These are phyloP conservation scores for Acanthosoma haemorrhoidale DNA, from an alignment of 2,888 invertebrate genomes.

Conservation along the genomic window DNA sequence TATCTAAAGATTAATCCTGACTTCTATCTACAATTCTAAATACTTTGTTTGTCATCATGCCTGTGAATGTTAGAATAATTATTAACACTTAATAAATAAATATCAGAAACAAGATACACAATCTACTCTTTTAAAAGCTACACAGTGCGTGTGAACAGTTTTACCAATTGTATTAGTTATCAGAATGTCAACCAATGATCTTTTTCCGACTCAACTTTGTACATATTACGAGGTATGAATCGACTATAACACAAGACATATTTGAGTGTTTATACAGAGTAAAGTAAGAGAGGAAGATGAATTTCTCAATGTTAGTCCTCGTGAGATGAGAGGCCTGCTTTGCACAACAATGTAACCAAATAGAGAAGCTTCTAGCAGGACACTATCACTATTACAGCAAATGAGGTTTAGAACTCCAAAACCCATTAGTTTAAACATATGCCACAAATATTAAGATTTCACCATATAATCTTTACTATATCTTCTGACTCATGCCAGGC, in stretches of 20 bases:
- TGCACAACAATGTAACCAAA: constrained; percentile 34
- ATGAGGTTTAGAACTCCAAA: constrained; percentile 38
- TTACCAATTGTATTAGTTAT: neutral
- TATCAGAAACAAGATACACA: neutral
- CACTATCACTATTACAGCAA: constrained; percentile 35
- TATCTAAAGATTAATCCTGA: neutral
- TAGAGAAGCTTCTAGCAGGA: constrained; percentile 36
- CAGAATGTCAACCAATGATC: too few relatives aligned
- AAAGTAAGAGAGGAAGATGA: constrained; percentile 4
- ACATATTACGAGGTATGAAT: too few relatives aligned
- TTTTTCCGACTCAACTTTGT: too few relatives aligned
- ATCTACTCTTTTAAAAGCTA: neutral
- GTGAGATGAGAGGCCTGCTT: constrained; percentile 36
- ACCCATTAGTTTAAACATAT: constrained; percentile 38
- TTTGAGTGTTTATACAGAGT: too few relatives aligned
- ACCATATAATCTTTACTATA: constrained; percentile 38
- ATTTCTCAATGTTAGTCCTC: constrained; percentile 21
- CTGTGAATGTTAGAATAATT: constrained; percentile 12
- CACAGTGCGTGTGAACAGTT: neutral
- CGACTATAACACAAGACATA: too few relatives aligned
- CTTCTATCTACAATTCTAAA: constrained; percentile 14
- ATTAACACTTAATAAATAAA: neutral
- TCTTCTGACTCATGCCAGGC: constrained; percentile 41
- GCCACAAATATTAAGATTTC: constrained; percentile 38
- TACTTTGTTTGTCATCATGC: too few relatives aligned